Conservation (phyloP, 2,888 invertebrate species). For the Netelia virgata region DNA sequence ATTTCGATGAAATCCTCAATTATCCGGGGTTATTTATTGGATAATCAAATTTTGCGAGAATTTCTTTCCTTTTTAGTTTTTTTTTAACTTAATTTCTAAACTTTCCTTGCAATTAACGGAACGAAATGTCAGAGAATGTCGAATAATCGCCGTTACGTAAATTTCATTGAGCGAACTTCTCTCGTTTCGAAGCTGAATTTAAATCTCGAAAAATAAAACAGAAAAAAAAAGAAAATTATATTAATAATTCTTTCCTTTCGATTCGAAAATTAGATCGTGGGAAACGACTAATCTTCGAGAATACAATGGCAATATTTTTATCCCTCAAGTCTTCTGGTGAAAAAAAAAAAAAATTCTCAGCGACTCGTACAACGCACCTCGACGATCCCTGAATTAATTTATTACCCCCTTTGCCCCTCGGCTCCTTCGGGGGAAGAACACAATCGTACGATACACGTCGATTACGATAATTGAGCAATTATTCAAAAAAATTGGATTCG, state of each 20-base stretch:
- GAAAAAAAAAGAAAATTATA: too few relatives aligned
- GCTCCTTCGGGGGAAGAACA: constrained; percentile 2
- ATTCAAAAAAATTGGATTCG: constrained; percentile 34
- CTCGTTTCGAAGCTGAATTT: constrained; percentile 24
- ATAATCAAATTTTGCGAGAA: too few relatives aligned
- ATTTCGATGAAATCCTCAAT: too few relatives aligned
- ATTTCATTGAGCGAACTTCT: background rate
- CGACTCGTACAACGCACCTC: background rate
- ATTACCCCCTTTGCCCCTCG: constrained; percentile 24
- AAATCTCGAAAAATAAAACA: background rate
- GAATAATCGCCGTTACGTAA: constrained; percentile 66
- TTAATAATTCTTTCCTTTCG: background rate
- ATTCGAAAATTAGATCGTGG: constrained; percentile 14
- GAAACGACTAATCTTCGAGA: constrained; percentile 33
- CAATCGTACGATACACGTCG: background rate
- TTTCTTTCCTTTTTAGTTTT: background rate
- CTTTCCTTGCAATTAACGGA: constrained; percentile 68
- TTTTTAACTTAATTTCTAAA: background rate
- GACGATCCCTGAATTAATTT: constrained; percentile 36
- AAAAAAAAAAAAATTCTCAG: background rate
- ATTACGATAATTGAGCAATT: constrained; percentile 57
- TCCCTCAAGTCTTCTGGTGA: background rate
- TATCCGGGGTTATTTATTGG: too few relatives aligned
- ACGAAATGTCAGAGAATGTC: constrained; percentile 72
- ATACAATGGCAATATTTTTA: constrained; percentile 39